phyloP scores from a whole-genome alignment of 2,888 invertebrate species.

The Tipula lateralis region DNA sequence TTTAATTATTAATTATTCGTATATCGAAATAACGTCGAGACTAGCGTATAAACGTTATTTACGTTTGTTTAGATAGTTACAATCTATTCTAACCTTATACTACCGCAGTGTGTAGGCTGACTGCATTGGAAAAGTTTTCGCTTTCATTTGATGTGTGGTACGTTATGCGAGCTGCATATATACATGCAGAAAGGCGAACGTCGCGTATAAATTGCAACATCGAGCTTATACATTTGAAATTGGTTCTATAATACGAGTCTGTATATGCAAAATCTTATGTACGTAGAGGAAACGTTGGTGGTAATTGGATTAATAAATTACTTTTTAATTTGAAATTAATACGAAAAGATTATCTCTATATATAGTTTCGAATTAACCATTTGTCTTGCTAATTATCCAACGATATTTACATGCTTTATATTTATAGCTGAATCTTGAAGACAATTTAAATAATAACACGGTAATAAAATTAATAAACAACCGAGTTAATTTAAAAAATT shows the following conservation, averaged over 20 bases:
- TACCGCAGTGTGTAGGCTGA: background rate
- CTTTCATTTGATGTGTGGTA: background rate
- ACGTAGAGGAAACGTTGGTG: background rate
- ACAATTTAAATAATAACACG: background rate
- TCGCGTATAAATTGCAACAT: slow-evolving; percentile 6
- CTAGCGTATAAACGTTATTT: too few species aligned
- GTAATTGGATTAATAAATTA: slow-evolving; percentile 11
- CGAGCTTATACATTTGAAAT: background rate
- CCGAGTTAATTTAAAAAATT: background rate
- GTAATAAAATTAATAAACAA: background rate
- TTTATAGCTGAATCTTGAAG: too few species aligned
- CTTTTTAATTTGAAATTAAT: slow-evolving; percentile 1
- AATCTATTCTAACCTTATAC: background rate
- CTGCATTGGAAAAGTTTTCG: background rate
- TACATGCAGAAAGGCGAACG: background rate
- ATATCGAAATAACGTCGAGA: background rate
- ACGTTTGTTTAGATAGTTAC: background rate
- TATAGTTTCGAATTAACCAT: background rate
- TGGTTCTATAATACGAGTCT: background rate
- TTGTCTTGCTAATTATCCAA: background rate
- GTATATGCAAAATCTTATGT: background rate
- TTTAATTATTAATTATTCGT: background rate
- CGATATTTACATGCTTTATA: too few species aligned
- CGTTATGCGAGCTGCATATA: background rate
- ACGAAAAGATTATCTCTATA: background rate